Percentiles rank a stretch among this genome's conserved stretches.
These are phyloP conservation scores for Tetragnatha montana DNA, from an alignment of 2,888 invertebrate species.

Conservation along the genomic window DNA sequence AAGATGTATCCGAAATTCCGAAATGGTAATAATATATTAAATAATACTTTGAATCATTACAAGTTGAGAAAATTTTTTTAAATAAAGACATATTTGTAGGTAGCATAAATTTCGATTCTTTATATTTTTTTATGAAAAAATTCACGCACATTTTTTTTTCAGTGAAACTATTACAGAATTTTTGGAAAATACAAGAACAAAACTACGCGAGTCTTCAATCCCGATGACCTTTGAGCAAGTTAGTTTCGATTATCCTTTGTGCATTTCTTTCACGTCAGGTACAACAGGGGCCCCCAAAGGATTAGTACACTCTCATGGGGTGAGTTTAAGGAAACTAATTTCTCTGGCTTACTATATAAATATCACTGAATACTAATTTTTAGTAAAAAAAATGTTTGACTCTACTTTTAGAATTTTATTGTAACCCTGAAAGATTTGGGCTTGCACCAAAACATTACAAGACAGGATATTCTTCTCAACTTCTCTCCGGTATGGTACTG, in stretches of 20 bases:
- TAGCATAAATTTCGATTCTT: no score
- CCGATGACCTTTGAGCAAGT: constrained; percentile 74
- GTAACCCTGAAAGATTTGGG: constrained; percentile 48
- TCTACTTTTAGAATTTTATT: constrained; percentile 35
- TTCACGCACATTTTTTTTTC: no score
- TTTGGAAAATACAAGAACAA: constrained; percentile 15
- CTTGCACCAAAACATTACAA: constrained; percentile 27
- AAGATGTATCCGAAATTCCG: constrained; percentile 21
- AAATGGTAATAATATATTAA: constrained; percentile 30
- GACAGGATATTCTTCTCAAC: constrained; percentile 36
- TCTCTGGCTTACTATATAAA: no score
- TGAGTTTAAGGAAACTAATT: constrained; percentile 74
- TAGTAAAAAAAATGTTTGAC: no score
- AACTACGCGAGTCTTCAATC: background rate
- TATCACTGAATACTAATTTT: no score
- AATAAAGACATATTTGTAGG: no score
- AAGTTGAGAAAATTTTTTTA: no score
- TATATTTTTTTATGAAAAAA: no score
- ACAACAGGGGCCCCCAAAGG: constrained; percentile 80
- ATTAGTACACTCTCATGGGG: constrained; percentile 80
- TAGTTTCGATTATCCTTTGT: constrained; percentile 79
- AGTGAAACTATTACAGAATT: constrained; percentile 37
- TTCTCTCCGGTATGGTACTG: constrained; percentile 43
- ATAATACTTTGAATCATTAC: no score
- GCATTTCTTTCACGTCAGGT: constrained; percentile 80